These are phyloP conservation scores for Tricholauxania praeusta DNA, from an alignment of 2,888 invertebrate species.

Conservation along the genomic window DNA sequence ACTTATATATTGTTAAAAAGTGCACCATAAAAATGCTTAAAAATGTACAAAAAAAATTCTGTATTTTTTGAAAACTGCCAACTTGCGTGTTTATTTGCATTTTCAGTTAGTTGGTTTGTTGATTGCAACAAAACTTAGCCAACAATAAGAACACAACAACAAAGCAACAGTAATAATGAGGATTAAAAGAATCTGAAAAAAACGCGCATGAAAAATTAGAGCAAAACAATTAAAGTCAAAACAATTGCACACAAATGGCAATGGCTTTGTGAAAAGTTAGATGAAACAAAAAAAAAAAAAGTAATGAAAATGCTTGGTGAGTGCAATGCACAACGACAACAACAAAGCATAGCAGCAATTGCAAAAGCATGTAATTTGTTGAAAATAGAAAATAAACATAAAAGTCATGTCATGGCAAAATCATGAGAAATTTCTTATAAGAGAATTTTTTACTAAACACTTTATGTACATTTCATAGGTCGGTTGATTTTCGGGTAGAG, in stretches of 20 bases:
- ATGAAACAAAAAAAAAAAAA: neutral
- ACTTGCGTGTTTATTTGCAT: constrained; percentile 15
- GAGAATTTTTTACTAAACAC: too few species aligned
- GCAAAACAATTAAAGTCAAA: constrained; percentile 20
- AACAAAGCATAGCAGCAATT: neutral
- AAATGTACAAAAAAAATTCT: too few species aligned
- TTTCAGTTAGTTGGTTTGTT: constrained; percentile 4
- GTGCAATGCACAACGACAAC: neutral
- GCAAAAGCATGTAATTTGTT: too few species aligned
- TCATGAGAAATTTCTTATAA: neutral
- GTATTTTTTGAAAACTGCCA: neutral
- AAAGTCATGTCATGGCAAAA: neutral
- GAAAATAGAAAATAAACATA: neutral
- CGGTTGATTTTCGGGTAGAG: too few species aligned
- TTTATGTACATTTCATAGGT: too few species aligned
- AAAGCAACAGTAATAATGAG: neutral
- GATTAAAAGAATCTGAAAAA: neutral
- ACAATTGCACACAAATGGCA: constrained; percentile 12
- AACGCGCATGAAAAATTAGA: constrained; percentile 2
- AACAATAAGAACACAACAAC: neutral
- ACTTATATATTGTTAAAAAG: too few species aligned
- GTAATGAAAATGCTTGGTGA: neutral
- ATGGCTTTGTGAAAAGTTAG: neutral
- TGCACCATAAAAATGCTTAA: too few species aligned
- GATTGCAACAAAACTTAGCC: neutral